Evolutionary conservation across 2,797 vertebrate genomes (phyloP).

Genomic region (Poecilia wingei): DNA sequence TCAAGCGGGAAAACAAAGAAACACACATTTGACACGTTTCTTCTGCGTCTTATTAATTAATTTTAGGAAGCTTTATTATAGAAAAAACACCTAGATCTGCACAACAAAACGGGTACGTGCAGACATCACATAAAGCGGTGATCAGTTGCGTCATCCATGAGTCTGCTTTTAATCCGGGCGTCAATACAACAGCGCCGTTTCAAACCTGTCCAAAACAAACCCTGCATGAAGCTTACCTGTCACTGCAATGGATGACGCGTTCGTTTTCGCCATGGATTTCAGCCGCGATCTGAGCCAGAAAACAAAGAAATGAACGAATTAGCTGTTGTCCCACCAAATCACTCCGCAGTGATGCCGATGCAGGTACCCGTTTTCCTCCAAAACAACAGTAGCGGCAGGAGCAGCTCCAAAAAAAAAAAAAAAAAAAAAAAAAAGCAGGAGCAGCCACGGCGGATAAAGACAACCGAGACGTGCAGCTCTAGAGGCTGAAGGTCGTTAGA

Average conservation of each 20-base stretch:
- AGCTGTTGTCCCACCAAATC: constrained; percentile 31
- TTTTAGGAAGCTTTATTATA: background rate
- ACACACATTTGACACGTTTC: constrained; percentile 18
- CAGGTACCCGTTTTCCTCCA: constrained; percentile 34
- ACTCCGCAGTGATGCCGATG: constrained; percentile 49
- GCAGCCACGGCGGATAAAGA: constrained; percentile 21
- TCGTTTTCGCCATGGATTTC: constrained; percentile 71
- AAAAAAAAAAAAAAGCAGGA: background rate
- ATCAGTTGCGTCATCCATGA: constrained; percentile 65
- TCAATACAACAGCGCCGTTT: constrained; percentile 16
- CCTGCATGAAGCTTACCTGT: constrained; percentile 63
- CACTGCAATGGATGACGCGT: constrained; percentile 43
- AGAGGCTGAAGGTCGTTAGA: constrained; percentile 37
- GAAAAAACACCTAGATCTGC: background rate
- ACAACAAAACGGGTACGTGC: constrained; percentile 21
- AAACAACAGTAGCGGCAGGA: constrained; percentile 20
- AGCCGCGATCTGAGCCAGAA: constrained; percentile 10
- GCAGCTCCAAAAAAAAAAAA: background rate
- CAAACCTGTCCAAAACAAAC: background rate
- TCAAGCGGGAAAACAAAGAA: background rate
- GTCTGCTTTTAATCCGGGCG: constrained; percentile 35
- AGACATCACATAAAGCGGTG: constrained; percentile 37
- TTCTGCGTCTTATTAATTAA: background rate
- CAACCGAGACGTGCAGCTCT: constrained; percentile 16
- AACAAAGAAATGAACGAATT: constrained; percentile 7